A percentile compares a stretch with the other conserved stretches of the same genome.
phyloP scores from a whole-genome alignment of 1,140 invertebrate genomes.

The Drosophila subobscura region DNA sequence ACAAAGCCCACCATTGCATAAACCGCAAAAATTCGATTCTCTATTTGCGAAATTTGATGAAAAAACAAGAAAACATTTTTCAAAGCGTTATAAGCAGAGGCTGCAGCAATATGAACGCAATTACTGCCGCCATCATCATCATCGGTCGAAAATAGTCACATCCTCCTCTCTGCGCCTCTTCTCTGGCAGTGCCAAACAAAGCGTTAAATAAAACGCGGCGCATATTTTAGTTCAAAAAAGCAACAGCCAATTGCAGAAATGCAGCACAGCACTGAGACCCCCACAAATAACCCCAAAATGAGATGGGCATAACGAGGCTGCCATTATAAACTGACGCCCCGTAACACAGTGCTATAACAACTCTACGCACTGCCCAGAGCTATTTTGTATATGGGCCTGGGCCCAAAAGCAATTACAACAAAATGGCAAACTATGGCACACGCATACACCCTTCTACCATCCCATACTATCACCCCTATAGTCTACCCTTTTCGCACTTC shows the following conservation, averaged over 20 bases:
- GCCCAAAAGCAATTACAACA: constrained; percentile 62
- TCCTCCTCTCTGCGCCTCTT: no score
- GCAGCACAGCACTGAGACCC: constrained; percentile 19
- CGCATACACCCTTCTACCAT: not conserved
- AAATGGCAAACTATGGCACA: constrained; percentile 59
- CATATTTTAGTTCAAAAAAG: constrained; percentile 46
- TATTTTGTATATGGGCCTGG: constrained; percentile 19
- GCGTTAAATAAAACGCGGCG: constrained; percentile 63
- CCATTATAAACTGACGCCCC: constrained; percentile 21
- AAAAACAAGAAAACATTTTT: no score
- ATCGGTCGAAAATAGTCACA: no score
- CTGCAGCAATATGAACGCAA: no score
- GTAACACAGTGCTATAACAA: constrained; percentile 29
- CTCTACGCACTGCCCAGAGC: constrained; percentile 3
- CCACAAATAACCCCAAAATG: constrained; percentile 18
- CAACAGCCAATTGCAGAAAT: constrained; percentile 65
- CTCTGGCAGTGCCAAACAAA: constrained; percentile 13
- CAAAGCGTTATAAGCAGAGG: no score
- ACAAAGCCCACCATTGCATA: no score
- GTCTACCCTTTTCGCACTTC: constrained; percentile 1
- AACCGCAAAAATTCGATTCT: no score
- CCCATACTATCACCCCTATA: not conserved
- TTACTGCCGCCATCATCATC: no score
- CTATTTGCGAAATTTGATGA: no score
- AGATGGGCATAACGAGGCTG: constrained; percentile 31